Conservation (phyloP, 2,113 vertebrate genomes). For the Geococcyx californianus region DNA sequence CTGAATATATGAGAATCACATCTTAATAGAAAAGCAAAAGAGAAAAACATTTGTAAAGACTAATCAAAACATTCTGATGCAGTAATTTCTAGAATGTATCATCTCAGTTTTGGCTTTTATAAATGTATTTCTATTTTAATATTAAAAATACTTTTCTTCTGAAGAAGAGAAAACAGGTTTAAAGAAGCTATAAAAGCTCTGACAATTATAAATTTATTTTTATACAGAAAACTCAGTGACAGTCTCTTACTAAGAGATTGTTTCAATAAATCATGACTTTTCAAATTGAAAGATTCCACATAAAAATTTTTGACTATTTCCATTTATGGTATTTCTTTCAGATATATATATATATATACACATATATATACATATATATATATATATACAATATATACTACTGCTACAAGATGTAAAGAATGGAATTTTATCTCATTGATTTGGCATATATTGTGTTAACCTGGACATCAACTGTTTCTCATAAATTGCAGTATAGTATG, state of each 20-base stretch:
- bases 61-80: not conserved
- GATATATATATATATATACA: too few species aligned
- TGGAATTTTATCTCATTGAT: not conserved
- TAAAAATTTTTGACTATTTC: not conserved
- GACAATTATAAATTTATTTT: not conserved
- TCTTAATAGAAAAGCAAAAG: not conserved
- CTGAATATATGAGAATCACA: not conserved
- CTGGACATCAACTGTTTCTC: not conserved
- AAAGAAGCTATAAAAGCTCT: not conserved
- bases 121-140: not conserved
- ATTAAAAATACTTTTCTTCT: not conserved
- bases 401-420: not conserved
- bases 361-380: too few species aligned
- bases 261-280: conserved; percentile 6
- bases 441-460: not conserved
- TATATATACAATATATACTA: not conserved
- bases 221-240: not conserved
- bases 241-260: not conserved
- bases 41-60: not conserved
- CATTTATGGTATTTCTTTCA: not conserved
- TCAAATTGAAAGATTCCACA: not conserved
- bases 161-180: not conserved
- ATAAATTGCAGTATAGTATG: not conserved
- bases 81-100: not conserved
- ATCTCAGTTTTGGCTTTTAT: not conserved